These are phyloP conservation scores for Sinocyclocheilus anophthalmus DNA, from an alignment of 2,113 vertebrate genomes.

Conservation along the genomic window DNA sequence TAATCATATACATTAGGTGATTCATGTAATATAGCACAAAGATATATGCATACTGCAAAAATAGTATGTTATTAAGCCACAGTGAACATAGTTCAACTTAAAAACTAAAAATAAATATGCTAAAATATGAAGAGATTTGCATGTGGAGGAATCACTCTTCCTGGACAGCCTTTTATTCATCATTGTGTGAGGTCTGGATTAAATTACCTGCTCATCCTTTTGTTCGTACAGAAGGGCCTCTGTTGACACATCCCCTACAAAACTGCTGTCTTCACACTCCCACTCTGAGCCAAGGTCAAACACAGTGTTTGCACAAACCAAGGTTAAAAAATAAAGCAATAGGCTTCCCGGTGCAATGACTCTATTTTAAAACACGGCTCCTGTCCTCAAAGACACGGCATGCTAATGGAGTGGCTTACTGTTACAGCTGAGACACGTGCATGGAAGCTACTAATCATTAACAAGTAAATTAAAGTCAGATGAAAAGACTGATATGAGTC, in stretches of 20 bases:
- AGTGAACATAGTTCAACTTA: background rate
- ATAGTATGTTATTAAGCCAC: background rate
- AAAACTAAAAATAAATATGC: background rate
- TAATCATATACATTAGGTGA: background rate
- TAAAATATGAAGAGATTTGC: background rate
- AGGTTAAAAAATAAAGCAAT: slow-evolving; percentile 51
- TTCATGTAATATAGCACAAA: background rate
- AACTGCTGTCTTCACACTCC: slow-evolving; percentile 36
- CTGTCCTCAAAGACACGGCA: slow-evolving; percentile 3
- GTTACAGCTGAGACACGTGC: slow-evolving; percentile 33
- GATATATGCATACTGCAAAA: background rate
- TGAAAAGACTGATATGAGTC: slow-evolving; percentile 18
- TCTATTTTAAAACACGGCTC: slow-evolving; percentile 41
- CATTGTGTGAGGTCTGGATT: slow-evolving; percentile 47
- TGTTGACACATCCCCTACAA: slow-evolving; percentile 43
- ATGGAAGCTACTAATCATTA: slow-evolving; percentile 34
- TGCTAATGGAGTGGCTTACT: slow-evolving; percentile 32
- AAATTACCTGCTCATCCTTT: slow-evolving; percentile 53
- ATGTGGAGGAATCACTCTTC: slow-evolving; percentile 18
- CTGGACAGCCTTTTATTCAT: slow-evolving; percentile 33
- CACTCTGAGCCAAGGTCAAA: slow-evolving; percentile 31
- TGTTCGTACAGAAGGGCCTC: slow-evolving; percentile 44
- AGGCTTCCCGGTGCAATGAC: slow-evolving; percentile 34
- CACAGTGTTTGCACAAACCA: slow-evolving; percentile 47
- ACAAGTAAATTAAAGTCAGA: slow-evolving; percentile 34